Percentiles rank a stretch among this genome's conserved stretches.
These are phyloP conservation scores for Hydropotes inermis DNA, from an alignment of 2,113 vertebrate genomes.

Conservation along the genomic window DNA sequence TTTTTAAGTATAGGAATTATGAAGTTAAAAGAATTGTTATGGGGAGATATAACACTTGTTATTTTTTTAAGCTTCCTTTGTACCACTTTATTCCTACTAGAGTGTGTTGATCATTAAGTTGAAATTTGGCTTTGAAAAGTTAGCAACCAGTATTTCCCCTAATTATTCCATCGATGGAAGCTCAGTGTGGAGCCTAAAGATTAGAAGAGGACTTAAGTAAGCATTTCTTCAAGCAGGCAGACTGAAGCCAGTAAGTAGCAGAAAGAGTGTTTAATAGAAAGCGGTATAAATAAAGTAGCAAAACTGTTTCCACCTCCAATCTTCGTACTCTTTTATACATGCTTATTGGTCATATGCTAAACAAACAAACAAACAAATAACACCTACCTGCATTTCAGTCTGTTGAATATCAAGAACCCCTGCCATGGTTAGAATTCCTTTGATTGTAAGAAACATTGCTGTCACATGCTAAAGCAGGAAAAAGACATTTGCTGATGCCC, in stretches of 20 bases:
- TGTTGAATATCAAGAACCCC: not conserved
- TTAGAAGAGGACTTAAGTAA: not conserved
- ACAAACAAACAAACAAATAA: not conserved
- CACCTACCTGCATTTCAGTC: not conserved
- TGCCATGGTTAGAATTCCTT: not conserved
- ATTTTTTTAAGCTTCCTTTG: not conserved
- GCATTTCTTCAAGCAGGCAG: not conserved
- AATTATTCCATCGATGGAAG: not conserved
- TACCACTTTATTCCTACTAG: not conserved
- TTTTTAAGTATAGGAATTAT: not conserved
- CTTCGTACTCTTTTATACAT: not conserved
- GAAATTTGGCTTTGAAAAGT: conserved; percentile 12
- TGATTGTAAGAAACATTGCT: not conserved
- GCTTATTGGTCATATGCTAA: not conserved
- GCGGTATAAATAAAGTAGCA: not conserved
- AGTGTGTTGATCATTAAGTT: not conserved
- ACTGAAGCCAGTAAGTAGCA: not conserved
- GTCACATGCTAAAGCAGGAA: not conserved
- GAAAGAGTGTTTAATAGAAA: not conserved
- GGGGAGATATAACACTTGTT: not conserved
- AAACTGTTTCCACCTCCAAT: not conserved
- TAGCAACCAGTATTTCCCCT: not conserved
- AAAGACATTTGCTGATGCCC: not conserved
- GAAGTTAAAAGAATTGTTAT: not conserved
- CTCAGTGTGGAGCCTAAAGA: not conserved